Evolutionary conservation across 2,888 invertebrate genomes (phyloP).

Genomic region (Acanthosepion pharaonis): DNA sequence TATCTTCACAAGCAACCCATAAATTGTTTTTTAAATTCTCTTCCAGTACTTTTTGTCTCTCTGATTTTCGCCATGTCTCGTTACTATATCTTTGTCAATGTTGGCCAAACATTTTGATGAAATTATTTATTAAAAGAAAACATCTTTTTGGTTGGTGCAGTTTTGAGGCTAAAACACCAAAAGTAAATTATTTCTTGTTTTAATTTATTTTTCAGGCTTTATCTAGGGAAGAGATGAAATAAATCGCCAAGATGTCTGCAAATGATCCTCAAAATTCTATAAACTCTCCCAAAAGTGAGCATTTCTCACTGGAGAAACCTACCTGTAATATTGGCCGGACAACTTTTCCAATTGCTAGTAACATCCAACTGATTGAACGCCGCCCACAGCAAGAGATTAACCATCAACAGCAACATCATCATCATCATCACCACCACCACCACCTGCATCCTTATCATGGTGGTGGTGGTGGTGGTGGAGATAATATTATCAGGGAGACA

Average conservation of each 20-base stretch:
- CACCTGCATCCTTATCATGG: neutral
- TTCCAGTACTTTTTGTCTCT: too few species aligned
- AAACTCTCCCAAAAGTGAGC: neutral
- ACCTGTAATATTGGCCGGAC: neutral
- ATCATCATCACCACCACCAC: neutral
- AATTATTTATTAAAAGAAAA: too few species aligned
- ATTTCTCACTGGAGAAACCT: neutral
- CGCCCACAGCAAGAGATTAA: neutral
- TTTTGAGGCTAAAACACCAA: too few species aligned
- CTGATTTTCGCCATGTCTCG: too few species aligned
- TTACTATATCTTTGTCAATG: too few species aligned
- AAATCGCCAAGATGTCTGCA: neutral
- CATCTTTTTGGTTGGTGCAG: too few species aligned
- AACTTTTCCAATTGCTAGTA: neutral
- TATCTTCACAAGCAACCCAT: too few species aligned
- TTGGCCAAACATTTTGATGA: too few species aligned
- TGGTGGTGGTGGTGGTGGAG: neutral
- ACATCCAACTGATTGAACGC: neutral
- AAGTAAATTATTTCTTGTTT: too few species aligned
- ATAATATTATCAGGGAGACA: neutral
- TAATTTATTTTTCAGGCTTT: neutral
- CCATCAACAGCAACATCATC: neutral
- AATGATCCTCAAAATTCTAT: neutral
- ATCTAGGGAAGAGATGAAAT: neutral
- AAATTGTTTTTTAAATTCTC: too few species aligned